Percentiles rank a stretch among this genome's conserved stretches.
Conservation (phyloP, 2,888 invertebrate genomes). For the Deilephila porcellus region DNA sequence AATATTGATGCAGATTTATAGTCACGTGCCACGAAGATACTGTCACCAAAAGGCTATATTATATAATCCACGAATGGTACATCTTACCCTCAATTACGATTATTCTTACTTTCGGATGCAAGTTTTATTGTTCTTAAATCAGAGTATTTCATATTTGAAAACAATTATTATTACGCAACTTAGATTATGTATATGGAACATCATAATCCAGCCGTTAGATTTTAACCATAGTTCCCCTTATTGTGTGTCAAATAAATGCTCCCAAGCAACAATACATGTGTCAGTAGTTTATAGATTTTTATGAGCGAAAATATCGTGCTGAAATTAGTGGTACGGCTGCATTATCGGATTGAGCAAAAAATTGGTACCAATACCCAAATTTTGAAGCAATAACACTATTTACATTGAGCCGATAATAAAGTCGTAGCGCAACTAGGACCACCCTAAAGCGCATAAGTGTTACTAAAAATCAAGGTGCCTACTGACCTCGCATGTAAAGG, state of each 20-base stretch:
- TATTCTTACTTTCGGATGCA: neutral
- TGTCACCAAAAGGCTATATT: neutral
- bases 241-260: neutral
- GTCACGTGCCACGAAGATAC: neutral
- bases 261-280: too few relatives aligned
- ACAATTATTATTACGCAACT: too few relatives aligned
- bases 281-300: neutral
- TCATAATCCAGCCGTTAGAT: too few relatives aligned
- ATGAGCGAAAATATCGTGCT: neutral
- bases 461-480: conserved; percentile 35
- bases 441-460: conserved; percentile 5
- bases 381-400: too few relatives aligned
- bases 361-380: too few relatives aligned
- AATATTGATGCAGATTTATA: neutral
- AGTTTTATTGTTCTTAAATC: neutral
- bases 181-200: too few relatives aligned
- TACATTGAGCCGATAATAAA: neutral
- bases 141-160: too few relatives aligned
- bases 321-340: neutral
- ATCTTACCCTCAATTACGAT: neutral
- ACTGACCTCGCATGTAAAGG: conserved; percentile 70
- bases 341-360: neutral
- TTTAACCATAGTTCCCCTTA: too few relatives aligned
- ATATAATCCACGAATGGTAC: neutral
- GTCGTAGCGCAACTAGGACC: neutral